Percentiles rank a stretch among this genome's conserved stretches.
These are phyloP conservation scores for Stegodyphus dumicola DNA, from an alignment of 1,140 invertebrate genomes.

Conservation along the genomic window DNA sequence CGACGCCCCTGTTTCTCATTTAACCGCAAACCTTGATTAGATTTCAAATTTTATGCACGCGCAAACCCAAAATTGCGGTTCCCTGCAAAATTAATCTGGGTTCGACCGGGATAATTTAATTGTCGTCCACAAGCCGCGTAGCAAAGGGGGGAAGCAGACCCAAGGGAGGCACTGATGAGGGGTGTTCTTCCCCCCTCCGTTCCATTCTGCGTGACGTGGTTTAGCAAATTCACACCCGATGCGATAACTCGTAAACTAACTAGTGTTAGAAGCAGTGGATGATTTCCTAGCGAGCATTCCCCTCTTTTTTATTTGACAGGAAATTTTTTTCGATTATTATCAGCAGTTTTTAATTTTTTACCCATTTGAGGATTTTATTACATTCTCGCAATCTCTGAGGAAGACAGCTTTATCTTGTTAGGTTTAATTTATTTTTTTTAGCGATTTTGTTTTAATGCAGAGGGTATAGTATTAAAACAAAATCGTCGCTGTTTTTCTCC, in stretches of 20 bases:
- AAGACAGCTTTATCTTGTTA: too few species aligned
- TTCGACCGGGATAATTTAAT: conserved; percentile 56
- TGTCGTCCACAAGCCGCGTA: conserved; percentile 41
- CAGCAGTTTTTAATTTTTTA: too few species aligned
- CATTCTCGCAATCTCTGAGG: too few species aligned
- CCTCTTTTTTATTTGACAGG: too few species aligned
- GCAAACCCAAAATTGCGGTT: conserved; percentile 49
- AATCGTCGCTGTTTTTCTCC: too few species aligned
- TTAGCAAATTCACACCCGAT: conserved; percentile 47
- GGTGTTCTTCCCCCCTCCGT: background rate
- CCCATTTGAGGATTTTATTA: too few species aligned
- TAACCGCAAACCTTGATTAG: conserved; percentile 58
- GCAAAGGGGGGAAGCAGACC: conserved; percentile 1
- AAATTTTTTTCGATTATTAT: too few species aligned
- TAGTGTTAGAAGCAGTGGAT: too few species aligned
- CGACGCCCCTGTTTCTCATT: conserved; percentile 55
- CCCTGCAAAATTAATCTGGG: conserved; percentile 56
- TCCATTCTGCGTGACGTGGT: conserved; percentile 31
- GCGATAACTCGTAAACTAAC: background rate
- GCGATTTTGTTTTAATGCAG: too few species aligned
- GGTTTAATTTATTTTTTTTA: too few species aligned
- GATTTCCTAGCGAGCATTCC: too few species aligned
- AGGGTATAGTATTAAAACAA: too few species aligned
- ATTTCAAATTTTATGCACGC: conserved; percentile 60
- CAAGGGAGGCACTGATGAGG: conserved; percentile 37